phyloP scores from a whole-genome alignment of 2,888 invertebrate species.

The Elgonia sp. region DNA sequence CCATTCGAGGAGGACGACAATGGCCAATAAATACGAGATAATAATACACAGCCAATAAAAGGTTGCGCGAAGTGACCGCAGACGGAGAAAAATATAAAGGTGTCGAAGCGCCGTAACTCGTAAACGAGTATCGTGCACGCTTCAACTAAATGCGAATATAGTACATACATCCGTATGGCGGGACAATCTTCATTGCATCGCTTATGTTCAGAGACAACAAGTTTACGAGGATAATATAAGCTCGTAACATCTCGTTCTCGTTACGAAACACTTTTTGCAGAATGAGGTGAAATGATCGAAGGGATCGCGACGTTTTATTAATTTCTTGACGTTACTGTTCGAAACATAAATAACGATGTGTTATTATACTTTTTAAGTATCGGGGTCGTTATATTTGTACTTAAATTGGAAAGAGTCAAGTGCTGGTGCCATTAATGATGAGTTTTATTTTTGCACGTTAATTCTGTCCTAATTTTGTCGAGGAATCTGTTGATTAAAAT shows the following conservation, averaged over 20 bases:
- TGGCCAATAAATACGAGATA: constrained; percentile 67
- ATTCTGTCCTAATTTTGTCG: no score
- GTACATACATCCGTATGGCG: constrained; percentile 33
- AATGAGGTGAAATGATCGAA: constrained; percentile 78
- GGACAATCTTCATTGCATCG: constrained; percentile 61
- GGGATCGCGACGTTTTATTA: constrained; percentile 49
- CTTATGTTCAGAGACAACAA: constrained; percentile 72
- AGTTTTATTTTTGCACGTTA: no score
- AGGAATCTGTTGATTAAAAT: no score
- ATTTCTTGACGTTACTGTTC: constrained; percentile 36
- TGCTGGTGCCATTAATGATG: no score
- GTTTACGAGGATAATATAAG: constrained; percentile 82
- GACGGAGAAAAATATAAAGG: constrained; percentile 68
- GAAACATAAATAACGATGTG: not conserved
- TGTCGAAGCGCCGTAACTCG: constrained; percentile 64
- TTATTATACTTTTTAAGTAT: not conserved
- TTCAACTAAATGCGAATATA: constrained; percentile 48
- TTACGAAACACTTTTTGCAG: constrained; percentile 80
- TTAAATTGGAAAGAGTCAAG: no score
- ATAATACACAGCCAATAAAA: constrained; percentile 72
- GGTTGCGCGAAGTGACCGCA: constrained; percentile 60
- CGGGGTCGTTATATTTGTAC: no score
- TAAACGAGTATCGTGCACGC: constrained; percentile 45
- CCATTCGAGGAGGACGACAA: constrained; percentile 48
- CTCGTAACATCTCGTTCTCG: constrained; percentile 78